Evolutionary conservation across 1,140 invertebrate species (phyloP).

Genomic region (Cryptotermes secundus): DNA sequence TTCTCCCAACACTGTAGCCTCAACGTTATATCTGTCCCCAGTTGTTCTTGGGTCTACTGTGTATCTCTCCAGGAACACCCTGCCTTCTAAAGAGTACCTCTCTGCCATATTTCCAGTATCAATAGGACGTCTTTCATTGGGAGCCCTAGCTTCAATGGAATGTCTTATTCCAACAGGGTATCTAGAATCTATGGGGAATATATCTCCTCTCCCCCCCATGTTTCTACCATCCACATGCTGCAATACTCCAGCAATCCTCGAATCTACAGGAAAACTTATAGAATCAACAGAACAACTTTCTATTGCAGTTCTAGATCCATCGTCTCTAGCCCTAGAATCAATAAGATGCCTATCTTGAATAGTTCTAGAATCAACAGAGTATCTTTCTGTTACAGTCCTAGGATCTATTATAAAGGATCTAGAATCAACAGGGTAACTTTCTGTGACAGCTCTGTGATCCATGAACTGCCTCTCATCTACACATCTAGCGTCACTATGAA

Average conservation of each 20-base stretch:
- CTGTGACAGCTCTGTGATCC: background rate
- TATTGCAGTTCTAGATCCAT: background rate
- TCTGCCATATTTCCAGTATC: background rate
- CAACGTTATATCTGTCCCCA: background rate
- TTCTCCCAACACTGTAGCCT: background rate
- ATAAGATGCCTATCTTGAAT: background rate
- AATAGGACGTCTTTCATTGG: background rate
- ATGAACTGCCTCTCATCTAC: background rate
- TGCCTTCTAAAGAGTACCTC: background rate
- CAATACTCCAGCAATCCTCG: background rate
- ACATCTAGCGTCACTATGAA: background rate
- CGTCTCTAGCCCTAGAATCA: background rate
- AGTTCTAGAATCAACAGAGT: background rate
- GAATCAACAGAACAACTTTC: background rate
- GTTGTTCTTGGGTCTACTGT: background rate
- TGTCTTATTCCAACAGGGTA: conserved; percentile 10
- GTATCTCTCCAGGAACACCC: background rate
- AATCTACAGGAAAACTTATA: background rate
- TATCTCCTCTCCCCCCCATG: background rate
- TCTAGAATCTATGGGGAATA: background rate
- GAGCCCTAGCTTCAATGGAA: background rate
- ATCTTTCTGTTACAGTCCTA: background rate
- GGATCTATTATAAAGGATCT: background rate
- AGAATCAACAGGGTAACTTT: background rate
- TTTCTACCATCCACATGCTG: background rate